These are phyloP conservation scores for Asarcornis scutulata DNA, from an alignment of 2,113 vertebrate species.

Conservation along the genomic window DNA sequence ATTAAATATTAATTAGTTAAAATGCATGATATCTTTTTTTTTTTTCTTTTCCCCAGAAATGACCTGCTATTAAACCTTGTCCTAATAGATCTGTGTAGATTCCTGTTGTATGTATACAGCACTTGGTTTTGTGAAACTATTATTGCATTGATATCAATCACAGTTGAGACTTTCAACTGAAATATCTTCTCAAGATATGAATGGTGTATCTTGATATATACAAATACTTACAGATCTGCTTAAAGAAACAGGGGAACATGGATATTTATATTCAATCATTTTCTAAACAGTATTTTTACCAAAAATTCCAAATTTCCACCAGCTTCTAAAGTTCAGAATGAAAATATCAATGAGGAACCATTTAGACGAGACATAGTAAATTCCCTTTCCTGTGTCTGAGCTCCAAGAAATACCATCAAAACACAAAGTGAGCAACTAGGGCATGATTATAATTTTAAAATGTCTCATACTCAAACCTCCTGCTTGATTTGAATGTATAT, in stretches of 20 bases:
- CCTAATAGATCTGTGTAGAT: neutral
- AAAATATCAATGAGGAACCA: neutral
- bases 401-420: neutral
- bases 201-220: neutral
- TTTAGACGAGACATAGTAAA: neutral
- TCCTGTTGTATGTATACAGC: neutral
- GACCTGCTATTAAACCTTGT: neutral
- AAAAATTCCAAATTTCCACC: neutral
- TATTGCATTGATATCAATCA: neutral
- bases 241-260: neutral
- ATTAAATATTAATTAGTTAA: constrained; percentile 6
- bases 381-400: neutral
- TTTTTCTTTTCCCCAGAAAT: neutral
- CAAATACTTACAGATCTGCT: neutral
- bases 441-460: neutral
- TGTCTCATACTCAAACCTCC: neutral
- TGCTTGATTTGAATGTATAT: neutral
- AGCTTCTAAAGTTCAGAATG: neutral
- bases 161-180: neutral
- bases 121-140: neutral
- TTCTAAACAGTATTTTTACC: neutral
- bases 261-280: neutral
- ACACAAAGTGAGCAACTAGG: neutral
- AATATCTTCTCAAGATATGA: neutral
- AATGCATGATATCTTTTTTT: fast-evolving